phyloP scores from a whole-genome alignment of 2,888 invertebrate genomes.

The Conomelus anceps region DNA sequence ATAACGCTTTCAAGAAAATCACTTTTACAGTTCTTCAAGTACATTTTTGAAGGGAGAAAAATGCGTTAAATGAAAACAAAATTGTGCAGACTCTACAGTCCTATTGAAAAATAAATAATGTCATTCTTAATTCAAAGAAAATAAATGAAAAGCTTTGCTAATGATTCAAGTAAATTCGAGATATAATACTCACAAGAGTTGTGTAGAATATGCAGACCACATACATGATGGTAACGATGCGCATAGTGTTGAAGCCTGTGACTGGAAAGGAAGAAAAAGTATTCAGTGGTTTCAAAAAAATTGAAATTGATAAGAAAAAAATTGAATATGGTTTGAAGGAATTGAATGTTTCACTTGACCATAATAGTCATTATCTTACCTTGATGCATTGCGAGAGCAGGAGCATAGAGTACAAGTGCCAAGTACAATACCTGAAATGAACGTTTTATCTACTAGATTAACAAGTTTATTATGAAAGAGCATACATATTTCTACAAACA shows the following conservation, averaged over 20 bases:
- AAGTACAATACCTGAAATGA: slow-evolving; percentile 38
- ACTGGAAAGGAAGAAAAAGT: slow-evolving; percentile 41
- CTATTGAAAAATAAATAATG: too few relatives aligned
- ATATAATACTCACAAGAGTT: slow-evolving; percentile 46
- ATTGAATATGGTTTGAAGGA: neutral
- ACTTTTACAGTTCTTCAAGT: too few relatives aligned
- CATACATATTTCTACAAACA: too few relatives aligned
- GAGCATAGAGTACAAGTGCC: slow-evolving; percentile 53
- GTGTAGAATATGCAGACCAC: slow-evolving; percentile 51
- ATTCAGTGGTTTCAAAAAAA: neutral
- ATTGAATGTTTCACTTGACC: neutral
- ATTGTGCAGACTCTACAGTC: too few relatives aligned
- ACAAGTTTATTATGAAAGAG: neutral
- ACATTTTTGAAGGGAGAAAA: too few relatives aligned
- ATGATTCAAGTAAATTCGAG: too few relatives aligned
- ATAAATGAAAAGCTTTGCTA: too few relatives aligned
- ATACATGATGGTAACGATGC: slow-evolving; percentile 47
- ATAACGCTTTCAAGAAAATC: too few relatives aligned
- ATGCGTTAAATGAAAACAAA: too few relatives aligned
- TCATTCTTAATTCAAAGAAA: too few relatives aligned
- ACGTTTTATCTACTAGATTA: neutral
- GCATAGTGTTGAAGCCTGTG: slow-evolving; percentile 48
- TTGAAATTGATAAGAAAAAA: neutral
- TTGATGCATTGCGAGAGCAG: slow-evolving; percentile 48
- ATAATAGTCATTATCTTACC: slow-evolving; percentile 34